A percentile compares a stretch with the other conserved stretches of the same genome.
Conservation (phyloP, 2,888 invertebrate species). For the Archips crataeganus region DNA sequence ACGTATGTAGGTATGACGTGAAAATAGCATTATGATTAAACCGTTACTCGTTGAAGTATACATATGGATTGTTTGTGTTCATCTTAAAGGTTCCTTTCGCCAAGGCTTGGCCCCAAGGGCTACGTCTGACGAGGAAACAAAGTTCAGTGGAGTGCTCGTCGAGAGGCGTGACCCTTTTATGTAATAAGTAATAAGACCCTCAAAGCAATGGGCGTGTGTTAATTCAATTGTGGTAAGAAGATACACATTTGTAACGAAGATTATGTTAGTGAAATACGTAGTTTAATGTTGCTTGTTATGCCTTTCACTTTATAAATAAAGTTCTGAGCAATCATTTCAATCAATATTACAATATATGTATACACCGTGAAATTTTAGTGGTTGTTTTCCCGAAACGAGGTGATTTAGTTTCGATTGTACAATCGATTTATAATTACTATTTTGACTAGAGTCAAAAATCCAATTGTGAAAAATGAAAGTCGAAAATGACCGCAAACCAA, state of each 20-base stretch:
- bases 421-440: too few relatives aligned
- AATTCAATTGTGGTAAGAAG: constrained; percentile 10
- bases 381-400: too few relatives aligned
- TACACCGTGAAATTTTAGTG: too few relatives aligned
- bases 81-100: constrained; percentile 25
- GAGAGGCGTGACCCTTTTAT: constrained; percentile 21
- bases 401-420: too few relatives aligned
- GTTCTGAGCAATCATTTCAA: too few relatives aligned
- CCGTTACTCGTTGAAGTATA: constrained; percentile 17
- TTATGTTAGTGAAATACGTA: neutral
- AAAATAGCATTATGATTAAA: neutral
- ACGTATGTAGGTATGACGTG: too few relatives aligned
- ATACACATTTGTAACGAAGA: neutral
- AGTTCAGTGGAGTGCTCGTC: constrained; percentile 21
- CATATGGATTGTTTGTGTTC: constrained; percentile 10
- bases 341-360: too few relatives aligned
- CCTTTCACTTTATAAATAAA: too few relatives aligned
- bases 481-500: too few relatives aligned
- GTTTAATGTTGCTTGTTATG: too few relatives aligned
- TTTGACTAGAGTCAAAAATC: too few relatives aligned
- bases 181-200: constrained; percentile 25
- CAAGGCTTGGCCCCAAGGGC: constrained; percentile 24
- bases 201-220: neutral
- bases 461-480: too few relatives aligned
- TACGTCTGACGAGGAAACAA: constrained; percentile 27